phyloP scores from a whole-genome alignment of 2,888 invertebrate genomes.

The Gymnoscelis rufifasciata region DNA sequence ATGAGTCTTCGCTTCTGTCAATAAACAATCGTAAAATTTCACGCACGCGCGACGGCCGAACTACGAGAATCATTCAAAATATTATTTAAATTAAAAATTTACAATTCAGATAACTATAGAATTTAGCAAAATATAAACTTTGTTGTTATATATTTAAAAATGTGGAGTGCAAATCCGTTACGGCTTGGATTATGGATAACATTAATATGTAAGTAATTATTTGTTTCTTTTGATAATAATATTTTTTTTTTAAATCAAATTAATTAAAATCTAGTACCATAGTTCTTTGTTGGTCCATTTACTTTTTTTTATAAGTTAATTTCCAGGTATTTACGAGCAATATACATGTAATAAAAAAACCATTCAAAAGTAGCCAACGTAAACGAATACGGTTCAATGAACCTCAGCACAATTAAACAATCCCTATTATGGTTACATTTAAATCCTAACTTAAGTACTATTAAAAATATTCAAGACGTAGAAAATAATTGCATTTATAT shows the following conservation, averaged over 20 bases:
- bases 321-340: too few relatives aligned
- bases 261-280: not conserved
- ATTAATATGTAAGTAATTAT: slow-evolving; percentile 24
- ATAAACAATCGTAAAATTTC: slow-evolving; percentile 11
- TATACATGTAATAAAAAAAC: too few relatives aligned
- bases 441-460: too few relatives aligned
- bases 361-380: too few relatives aligned
- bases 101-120: not conserved
- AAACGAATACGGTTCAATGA: too few relatives aligned
- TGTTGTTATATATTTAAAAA: too few relatives aligned
- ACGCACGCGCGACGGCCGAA: slow-evolving; percentile 6
- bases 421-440: too few relatives aligned
- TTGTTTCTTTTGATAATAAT: not conserved
- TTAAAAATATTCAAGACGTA: too few relatives aligned
- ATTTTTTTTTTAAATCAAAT: not conserved
- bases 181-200: slow-evolving; percentile 16
- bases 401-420: too few relatives aligned
- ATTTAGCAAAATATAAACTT: not conserved
- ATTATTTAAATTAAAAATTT: not conserved
- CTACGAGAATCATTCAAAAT: not conserved
- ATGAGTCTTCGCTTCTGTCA: slow-evolving; percentile 3
- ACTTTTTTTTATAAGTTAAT: too few relatives aligned
- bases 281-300: not conserved
- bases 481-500: too few relatives aligned
- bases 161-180: slow-evolving; percentile 27